Evolutionary conservation across 2,888 invertebrate species (phyloP), one percentile per base, ranked within the genome.

Genomic region (Dynastes grantii): DNA sequence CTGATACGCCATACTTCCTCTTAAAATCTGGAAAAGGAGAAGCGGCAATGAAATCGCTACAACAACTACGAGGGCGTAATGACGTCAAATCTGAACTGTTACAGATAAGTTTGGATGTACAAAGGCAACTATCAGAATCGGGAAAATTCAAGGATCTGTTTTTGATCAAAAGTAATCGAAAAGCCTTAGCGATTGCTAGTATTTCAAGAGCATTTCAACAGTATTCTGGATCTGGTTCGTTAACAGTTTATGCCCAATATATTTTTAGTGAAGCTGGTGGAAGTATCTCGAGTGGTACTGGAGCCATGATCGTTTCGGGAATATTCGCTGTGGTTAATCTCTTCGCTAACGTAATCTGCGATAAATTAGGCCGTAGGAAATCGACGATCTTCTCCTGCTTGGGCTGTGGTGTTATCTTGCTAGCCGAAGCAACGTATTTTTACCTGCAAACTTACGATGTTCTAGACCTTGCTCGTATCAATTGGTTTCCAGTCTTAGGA

Each of bases 201-300:
- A 80, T 82, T 4, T 53, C 83, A 2, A 82, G 87, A 76, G 76
- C 83, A n/a, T 81, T 83, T 9, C 87, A 87, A 73, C 86, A 87
- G 76, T 85, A 84, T 58, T 83, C 83, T 49, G 87, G 87, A 6
- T 80, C 83, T 3, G 81, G 84, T 0, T 85, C 86, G 1, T 84
- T 86, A 70, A 81, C 81, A 5, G 75, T 84, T 49, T 86, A 87
- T 76, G 80, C 85, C 1, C 87, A 87, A 76, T 82, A 82, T 40
- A 85, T 88, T 71, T 88, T 88, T 73, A 81, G 83, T 58, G 83
- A 85, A 84, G 84, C 86, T n/a, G 87, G 87, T 49, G 85, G 85
- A 4, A 81, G 84, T 55, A 78, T 88, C 1, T 84, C 84, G 1
- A 83, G n/a, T 9, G 63, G 63, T 2, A 13, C 82, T 9, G 85